phyloP scores from a whole-genome alignment of 2,888 invertebrate species.

The Shargacucullia verbasci region DNA sequence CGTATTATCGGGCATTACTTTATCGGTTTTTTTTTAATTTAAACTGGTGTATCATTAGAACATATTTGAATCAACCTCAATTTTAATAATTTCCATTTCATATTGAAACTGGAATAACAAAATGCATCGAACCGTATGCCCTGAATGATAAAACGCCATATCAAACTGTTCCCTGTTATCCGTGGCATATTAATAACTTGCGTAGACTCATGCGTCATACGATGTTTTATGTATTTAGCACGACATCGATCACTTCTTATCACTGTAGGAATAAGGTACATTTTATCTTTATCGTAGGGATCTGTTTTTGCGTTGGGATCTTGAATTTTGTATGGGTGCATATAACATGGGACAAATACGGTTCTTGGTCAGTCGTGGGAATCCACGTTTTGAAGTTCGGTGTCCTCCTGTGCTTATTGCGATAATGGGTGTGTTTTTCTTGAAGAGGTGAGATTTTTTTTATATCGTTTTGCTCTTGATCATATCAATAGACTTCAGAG shows the following conservation, averaged over 20 bases:
- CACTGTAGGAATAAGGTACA: constrained; percentile 61
- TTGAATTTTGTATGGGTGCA: constrained; percentile 70
- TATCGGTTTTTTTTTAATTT: neutral
- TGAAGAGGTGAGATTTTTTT: constrained; percentile 72
- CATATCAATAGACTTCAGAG: neutral
- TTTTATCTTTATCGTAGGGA: constrained; percentile 55
- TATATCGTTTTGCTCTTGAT: constrained; percentile 13
- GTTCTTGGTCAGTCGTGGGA: constrained; percentile 70
- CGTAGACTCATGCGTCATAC: constrained; percentile 74
- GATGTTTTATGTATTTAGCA: constrained; percentile 81
- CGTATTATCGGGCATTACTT: too few relatives aligned
- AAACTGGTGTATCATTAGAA: constrained; percentile 1
- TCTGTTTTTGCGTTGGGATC: constrained; percentile 63
- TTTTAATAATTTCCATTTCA: constrained; percentile 24
- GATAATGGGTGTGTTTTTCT: constrained; percentile 76
- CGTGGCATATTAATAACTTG: constrained; percentile 74
- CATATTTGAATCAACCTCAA: constrained; percentile 13
- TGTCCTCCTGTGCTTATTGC: constrained; percentile 53
- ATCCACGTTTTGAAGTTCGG: constrained; percentile 57
- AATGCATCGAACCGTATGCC: constrained; percentile 45
- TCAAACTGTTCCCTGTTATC: constrained; percentile 56
- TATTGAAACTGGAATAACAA: constrained; percentile 44
- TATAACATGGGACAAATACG: constrained; percentile 74
- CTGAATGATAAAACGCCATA: constrained; percentile 55
- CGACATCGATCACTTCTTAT: constrained; percentile 61